Conservation (phyloP, 2,888 invertebrate species). For the Machimus atricapillus region DNA sequence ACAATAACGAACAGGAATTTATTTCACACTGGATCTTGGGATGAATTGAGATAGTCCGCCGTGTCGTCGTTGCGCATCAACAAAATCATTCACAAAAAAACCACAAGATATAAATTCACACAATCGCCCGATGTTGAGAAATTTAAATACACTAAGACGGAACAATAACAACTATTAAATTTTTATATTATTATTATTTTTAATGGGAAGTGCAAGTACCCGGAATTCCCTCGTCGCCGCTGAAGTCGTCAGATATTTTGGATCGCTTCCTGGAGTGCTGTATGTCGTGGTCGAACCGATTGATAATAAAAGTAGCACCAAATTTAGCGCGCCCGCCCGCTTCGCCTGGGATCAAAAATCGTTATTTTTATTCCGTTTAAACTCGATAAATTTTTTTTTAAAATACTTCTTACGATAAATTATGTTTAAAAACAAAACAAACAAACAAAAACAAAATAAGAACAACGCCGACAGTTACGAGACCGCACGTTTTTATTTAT, state of each 20-base stretch:
- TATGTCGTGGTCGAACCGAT: neutral
- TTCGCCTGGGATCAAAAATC: neutral
- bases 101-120: neutral
- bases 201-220: neutral
- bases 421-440: neutral
- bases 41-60: neutral
- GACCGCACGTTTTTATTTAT: neutral
- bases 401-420: neutral
- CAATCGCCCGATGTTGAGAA: neutral
- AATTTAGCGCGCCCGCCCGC: constrained; percentile 4
- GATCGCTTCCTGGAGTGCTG: neutral
- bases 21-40: neutral
- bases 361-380: neutral
- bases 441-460: neutral
- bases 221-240: neutral
- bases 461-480: neutral
- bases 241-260: neutral
- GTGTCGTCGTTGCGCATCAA: neutral
- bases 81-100: neutral
- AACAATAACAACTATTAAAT: neutral
- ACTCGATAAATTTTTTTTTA: neutral
- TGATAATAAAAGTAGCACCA: neutral
- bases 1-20: neutral
- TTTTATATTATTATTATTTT: neutral
- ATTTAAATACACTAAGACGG: neutral